A percentile compares a stretch with the other conserved stretches of the same genome.
phyloP scores from a whole-genome alignment of 2,888 invertebrate genomes.

The Reticulitermes lucifugus region DNA sequence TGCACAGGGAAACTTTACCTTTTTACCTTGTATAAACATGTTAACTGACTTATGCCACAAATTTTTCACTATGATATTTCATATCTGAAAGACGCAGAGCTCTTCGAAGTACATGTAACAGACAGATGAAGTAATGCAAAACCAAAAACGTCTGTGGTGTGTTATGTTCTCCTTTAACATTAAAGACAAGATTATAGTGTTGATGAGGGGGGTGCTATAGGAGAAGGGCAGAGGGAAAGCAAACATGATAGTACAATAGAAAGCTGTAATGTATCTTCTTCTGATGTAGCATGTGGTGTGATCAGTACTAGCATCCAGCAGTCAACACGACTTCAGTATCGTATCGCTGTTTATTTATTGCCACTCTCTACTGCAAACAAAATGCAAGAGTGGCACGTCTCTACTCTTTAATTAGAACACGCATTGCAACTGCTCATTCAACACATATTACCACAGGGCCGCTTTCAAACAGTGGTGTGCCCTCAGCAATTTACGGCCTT shows the following conservation, averaged over 20 bases:
- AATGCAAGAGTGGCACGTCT: background rate
- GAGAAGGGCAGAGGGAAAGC: background rate
- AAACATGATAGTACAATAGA: slow-evolving; percentile 33
- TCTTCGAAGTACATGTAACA: background rate
- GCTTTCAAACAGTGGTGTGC: too few relatives aligned
- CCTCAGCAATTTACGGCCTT: too few relatives aligned
- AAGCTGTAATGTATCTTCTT: slow-evolving; percentile 40
- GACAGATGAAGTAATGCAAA: slow-evolving; percentile 5
- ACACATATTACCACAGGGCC: too few relatives aligned
- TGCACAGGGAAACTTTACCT: too few relatives aligned
- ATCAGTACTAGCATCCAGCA: slow-evolving; percentile 12
- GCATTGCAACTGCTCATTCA: too few relatives aligned
- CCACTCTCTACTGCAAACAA: background rate
- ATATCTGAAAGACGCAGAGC: slow-evolving; percentile 3
- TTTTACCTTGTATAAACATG: background rate
- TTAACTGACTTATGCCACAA: background rate
- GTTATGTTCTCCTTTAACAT: background rate
- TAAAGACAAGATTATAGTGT: background rate
- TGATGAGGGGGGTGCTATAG: background rate
- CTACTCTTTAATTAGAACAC: too few relatives aligned
- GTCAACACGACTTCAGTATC: slow-evolving; percentile 31
- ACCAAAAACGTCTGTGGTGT: background rate
- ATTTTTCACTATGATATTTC: background rate
- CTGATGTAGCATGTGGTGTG: background rate
- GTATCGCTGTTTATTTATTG: slow-evolving; percentile 27